Base-by-base conservation (phyloP, 2,888 invertebrate species). In the Brachyopa scutellaris region DNA sequence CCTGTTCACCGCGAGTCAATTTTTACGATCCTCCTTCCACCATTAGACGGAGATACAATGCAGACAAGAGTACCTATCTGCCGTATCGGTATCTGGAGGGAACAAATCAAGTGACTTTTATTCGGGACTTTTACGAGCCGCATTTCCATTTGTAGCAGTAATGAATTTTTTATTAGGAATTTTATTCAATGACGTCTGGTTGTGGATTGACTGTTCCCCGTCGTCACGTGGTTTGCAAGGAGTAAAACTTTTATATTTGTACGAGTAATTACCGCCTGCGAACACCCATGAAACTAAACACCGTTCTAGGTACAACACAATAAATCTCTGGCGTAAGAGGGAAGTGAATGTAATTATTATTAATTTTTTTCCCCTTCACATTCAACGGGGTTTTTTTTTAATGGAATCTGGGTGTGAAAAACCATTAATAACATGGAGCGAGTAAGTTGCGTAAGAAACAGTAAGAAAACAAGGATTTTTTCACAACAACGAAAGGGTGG, bases 91-190 rank as follows among this genome's bases (percentile, higher is more conserved):
- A 74, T 80, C 74, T 42, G 69, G 31, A 64, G 61, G 47, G 62
- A 66, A 61, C 36, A 79, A 64, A 57, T 74, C 62, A 80, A 64
- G 57, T 74, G 74, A 64, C 70, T 74, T 73, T 74, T 64, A 74
- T 80, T 62, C 69, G 67, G 62, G 31, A 45, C 42, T 69, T 80
- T 80, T 74, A 74, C 74, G 74, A 67, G 42, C 42, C 4, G 26
- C n/a, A 26, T 67, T 74, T 62, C 49, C 62, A 74, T 73, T 78
- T 55, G 45, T 21, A 51, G 61, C 21, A 69, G 61, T 47, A 36
- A 73, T 21, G 53, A 59, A 47, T n/a, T 45, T 38, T 72, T 72
- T 78, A 66, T 72, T 66, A 21, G 31, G 26, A 40, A 66, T 67
- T 67, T 67, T 47, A 61, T 79, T 73, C 61, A 55, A 62, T 19